phyloP scores from a whole-genome alignment of 2,888 invertebrate species.

The Scrobipalpa atriplicella region DNA sequence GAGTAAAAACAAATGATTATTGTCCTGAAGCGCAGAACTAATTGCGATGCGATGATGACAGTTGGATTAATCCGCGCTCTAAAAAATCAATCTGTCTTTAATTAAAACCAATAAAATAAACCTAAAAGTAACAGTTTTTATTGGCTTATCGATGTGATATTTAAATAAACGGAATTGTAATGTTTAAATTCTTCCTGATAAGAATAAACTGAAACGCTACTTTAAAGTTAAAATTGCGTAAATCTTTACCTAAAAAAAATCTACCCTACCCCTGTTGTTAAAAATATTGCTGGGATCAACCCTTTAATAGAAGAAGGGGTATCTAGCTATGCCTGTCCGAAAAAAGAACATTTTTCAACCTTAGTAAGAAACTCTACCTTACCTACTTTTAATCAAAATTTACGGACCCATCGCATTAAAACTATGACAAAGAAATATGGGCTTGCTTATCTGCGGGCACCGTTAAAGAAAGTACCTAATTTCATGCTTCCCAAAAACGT shows the following conservation, averaged over 20 bases:
- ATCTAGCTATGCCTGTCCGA: no score
- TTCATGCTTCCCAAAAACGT: conserved; percentile 71
- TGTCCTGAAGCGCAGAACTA: conserved; percentile 62
- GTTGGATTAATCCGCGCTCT: no score
- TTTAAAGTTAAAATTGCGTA: no score
- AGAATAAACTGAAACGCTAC: no score
- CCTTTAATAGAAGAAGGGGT: not conserved
- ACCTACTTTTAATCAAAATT: not conserved
- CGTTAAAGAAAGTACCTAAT: conserved; percentile 55
- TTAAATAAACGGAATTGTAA: no score
- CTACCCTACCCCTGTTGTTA: no score
- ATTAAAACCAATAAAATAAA: not conserved
- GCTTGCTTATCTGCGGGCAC: not conserved
- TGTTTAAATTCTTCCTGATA: no score
- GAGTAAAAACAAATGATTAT: no score
- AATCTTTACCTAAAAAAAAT: no score
- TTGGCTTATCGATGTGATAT: no score
- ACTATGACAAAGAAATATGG: conserved; percentile 12
- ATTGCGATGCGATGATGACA: conserved; percentile 41
- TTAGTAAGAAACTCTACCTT: not conserved
- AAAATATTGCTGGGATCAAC: no score
- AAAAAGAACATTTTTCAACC: not conserved
- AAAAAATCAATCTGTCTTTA: conserved; percentile 33
- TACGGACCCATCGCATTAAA: not conserved
- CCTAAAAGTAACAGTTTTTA: no score